phyloP scores from a whole-genome alignment of 2,113 vertebrate genomes.

The Physeter macrocephalus region DNA sequence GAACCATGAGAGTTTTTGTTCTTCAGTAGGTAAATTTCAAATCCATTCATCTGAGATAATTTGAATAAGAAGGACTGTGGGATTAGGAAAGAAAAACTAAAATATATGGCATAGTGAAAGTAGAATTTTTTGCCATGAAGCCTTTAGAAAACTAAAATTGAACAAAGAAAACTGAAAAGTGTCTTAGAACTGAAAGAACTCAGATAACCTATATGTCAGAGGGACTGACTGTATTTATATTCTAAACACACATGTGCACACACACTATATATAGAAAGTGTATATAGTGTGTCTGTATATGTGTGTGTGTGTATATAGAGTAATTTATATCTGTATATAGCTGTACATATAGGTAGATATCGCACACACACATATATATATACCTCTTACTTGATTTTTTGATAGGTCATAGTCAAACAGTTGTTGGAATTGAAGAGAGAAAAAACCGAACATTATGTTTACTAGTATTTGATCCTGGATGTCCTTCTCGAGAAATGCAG shows the following conservation, averaged over 20 bases:
- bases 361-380: neutral
- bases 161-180: neutral
- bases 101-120: neutral
- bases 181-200: neutral
- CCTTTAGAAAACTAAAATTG: conserved; percentile 14
- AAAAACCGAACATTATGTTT: conserved; percentile 88
- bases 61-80: neutral
- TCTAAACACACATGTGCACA: neutral
- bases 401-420: conserved; percentile 91
- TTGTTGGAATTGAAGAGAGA: conserved; percentile 93
- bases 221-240: neutral
- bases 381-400: conserved; percentile 37
- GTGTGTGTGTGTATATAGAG: neutral
- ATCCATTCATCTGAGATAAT: neutral
- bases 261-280: neutral
- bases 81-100: conserved; percentile 1
- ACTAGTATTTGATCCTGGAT: conserved; percentile 90
- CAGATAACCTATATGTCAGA: neutral
- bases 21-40: neutral
- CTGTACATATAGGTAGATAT: neutral
- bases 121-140: conserved; percentile 6
- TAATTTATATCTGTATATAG: neutral
- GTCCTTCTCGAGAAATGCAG: conserved; percentile 84
- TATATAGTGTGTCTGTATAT: neutral
- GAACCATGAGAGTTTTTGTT: conserved; percentile 5